Conservation (phyloP, 2,888 invertebrate species). For the Caenorhabditis uteleia region DNA sequence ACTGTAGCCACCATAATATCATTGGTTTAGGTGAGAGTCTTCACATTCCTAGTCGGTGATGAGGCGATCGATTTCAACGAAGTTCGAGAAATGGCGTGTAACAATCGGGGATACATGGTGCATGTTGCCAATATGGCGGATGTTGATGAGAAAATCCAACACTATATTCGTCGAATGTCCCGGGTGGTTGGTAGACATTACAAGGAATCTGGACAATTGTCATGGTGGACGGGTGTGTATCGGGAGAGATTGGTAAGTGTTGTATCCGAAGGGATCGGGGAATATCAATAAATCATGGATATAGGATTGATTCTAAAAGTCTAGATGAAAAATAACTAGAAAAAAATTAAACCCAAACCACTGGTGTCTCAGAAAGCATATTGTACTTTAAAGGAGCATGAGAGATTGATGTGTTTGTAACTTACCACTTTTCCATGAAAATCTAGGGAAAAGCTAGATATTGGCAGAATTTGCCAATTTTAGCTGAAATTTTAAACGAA, state of each 20-base stretch:
- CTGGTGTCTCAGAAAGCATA: too few species aligned
- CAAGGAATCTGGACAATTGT: constrained; percentile 78
- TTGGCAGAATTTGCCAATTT: too few species aligned
- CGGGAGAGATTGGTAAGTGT: constrained; percentile 66
- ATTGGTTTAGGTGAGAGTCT: constrained; percentile 84
- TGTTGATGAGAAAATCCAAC: constrained; percentile 90
- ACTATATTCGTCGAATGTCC: constrained; percentile 95
- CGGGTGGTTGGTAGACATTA: constrained; percentile 87
- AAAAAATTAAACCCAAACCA: too few species aligned
- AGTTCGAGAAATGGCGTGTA: constrained; percentile 93
- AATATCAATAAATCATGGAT: neutral
- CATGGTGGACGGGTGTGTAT: constrained; percentile 86
- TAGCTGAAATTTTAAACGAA: too few species aligned
- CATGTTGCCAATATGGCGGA: constrained; percentile 95
- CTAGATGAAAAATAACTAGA: too few species aligned
- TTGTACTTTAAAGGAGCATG: too few species aligned
- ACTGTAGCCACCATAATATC: neutral
- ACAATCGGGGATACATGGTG: constrained; percentile 87
- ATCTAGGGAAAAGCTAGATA: too few species aligned
- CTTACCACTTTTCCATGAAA: too few species aligned
- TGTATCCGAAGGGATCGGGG: constrained; percentile 8
- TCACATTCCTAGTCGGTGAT: constrained; percentile 95
- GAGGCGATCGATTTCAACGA: constrained; percentile 85
- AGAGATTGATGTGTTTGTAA: too few species aligned
- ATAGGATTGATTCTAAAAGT: too few species aligned